A percentile compares a stretch with the other conserved stretches of the same genome.
These are phyloP conservation scores for Phylloscopus collybita DNA, from an alignment of 2,797 vertebrate genomes.

Conservation along the genomic window DNA sequence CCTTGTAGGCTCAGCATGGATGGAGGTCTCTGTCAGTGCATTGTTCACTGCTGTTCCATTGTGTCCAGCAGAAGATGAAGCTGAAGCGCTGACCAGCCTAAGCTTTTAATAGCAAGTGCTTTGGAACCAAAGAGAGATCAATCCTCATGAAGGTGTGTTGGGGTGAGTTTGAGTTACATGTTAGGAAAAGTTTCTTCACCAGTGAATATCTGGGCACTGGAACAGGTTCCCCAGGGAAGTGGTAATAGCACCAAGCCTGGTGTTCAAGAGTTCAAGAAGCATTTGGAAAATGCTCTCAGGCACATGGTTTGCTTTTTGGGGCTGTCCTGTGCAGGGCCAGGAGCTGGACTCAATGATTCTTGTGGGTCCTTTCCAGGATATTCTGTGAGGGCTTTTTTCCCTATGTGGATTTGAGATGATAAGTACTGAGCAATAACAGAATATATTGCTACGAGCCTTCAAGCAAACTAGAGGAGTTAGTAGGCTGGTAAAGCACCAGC, in stretches of 20 bases:
- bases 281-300: background rate
- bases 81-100: background rate
- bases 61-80: background rate
- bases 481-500: background rate
- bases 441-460: background rate
- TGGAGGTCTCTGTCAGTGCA: background rate
- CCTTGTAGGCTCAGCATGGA: rapidly evolving
- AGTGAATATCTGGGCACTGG: background rate
- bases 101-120: background rate
- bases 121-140: background rate
- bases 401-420: background rate
- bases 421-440: background rate
- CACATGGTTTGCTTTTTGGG: background rate
- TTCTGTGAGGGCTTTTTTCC: background rate
- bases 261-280: background rate
- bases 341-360: background rate
- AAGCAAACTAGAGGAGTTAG: slow-evolving; percentile 14
- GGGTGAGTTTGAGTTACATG: background rate
- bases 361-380: background rate
- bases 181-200: background rate
- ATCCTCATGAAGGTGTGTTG: background rate
- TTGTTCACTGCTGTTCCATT: background rate
- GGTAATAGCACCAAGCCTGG: background rate
- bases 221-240: background rate
- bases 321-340: background rate